Base-by-base conservation (phyloP, 2,113 vertebrate genomes). In the Oceanites oceanicus region DNA sequence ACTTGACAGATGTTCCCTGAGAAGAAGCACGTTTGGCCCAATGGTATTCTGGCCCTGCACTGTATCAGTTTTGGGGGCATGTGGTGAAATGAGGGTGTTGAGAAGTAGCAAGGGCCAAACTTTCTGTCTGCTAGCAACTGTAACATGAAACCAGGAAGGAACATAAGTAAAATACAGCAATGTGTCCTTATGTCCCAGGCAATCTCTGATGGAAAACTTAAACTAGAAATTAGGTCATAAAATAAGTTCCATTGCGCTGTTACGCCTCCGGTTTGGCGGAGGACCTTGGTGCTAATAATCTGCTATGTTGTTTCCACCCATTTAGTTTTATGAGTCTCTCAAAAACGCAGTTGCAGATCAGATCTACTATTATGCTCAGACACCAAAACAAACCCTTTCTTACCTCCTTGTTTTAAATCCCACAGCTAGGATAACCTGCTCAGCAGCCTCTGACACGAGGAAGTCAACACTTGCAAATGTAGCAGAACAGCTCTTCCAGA, bases 401-500 rank as follows among this genome's bases (percentile, higher is more conserved):
- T 96, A 78, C 86, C 71, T 82, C 89, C 84, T 87, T 5, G 0
- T 85, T 82, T 82, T 56, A 82, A 92, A 91, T 85, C 77, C 87
- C 84, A 92, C 93, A 23, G 74, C 27, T 29, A 44, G 73, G 73
- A 68, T 63, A 92, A 92, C 76, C 84, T 5, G 5, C 42, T 80
- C 4, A 8, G 56, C 72, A 92, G 62, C 74, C 84, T 85, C 74
- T 95, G 95, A 91, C 91, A 70, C 3, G 1, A 61, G 67, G 88
- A 84, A 68, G 59, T 76, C 74, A 88, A 80, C 71, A 63, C 91
- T 95, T 94, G 71, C 81, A 95, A 97, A 97, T 92, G 81, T 40
- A 36, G 49, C 73, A 75, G 85, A 95, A 38, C 78, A 88, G 66
- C 62, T 94, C 84, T 76, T 92, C 55, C 74, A 90, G 74, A 71